Evolutionary conservation across 2,888 invertebrate genomes (phyloP).

Genomic region (Cheilosia variabilis): DNA sequence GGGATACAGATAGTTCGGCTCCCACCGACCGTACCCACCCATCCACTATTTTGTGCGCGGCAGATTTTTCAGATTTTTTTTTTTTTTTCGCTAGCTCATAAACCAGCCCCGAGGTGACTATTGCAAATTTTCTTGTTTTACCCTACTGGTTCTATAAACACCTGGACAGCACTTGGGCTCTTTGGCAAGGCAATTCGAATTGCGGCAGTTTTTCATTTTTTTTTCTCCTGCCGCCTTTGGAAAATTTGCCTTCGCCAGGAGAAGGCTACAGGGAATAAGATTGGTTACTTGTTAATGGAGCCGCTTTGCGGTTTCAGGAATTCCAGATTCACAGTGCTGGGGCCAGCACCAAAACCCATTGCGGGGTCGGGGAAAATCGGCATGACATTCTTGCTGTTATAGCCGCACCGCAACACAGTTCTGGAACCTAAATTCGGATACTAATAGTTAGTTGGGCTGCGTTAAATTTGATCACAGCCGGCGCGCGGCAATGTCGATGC

Average conservation of each 20-base stretch:
- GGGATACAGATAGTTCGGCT: conserved; percentile 66
- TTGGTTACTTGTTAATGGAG: conserved; percentile 54
- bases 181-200: conserved; percentile 55
- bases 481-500: conserved; percentile 54
- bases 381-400: conserved; percentile 62
- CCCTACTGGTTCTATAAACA: conserved; percentile 70
- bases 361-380: conserved; percentile 36
- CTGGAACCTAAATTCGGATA: conserved; percentile 23
- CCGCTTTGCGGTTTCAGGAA: conserved; percentile 49
- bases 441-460: conserved; percentile 28
- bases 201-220: conserved; percentile 58
- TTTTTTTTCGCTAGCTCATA: conserved; percentile 39
- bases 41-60: conserved; percentile 58
- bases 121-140: conserved; percentile 71
- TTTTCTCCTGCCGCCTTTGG: conserved; percentile 12
- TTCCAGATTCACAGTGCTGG: conserved; percentile 69
- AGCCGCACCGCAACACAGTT: conserved; percentile 10
- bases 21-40: conserved; percentile 70
- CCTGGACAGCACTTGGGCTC: conserved; percentile 40
- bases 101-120: conserved; percentile 71
- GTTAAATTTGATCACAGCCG: conserved; percentile 51
- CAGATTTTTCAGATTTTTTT: conserved; percentile 3
- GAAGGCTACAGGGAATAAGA: conserved; percentile 17
- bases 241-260: conserved; percentile 14
- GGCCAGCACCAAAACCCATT: conserved; percentile 13